phyloP scores from a whole-genome alignment of 92 coral and sea anemone species.

The Parazoanthus atlanticus region DNA sequence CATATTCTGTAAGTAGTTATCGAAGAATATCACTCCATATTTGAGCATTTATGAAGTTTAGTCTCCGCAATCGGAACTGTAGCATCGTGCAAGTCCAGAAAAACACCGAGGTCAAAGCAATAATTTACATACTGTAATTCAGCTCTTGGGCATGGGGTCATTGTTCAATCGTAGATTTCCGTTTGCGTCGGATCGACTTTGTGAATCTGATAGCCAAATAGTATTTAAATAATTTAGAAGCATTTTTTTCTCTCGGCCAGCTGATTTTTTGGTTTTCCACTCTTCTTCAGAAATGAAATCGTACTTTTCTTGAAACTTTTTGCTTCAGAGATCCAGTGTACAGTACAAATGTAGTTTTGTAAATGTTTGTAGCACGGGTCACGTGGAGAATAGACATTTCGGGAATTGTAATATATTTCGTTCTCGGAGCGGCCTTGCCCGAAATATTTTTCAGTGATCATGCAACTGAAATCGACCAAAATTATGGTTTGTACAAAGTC shows the following conservation, averaged over 20 bases:
- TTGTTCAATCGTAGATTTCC: neutral
- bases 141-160: conserved; percentile 5
- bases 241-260: conserved; percentile 17
- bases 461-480: neutral
- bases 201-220: conserved; percentile 32
- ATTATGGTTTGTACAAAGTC: neutral
- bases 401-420: conserved; percentile 12
- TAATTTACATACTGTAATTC: conserved; percentile 14
- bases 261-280: conserved; percentile 7
- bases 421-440: neutral
- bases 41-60: neutral
- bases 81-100: neutral
- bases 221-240: conserved; percentile 38
- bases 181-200: conserved; percentile 17
- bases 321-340: neutral
- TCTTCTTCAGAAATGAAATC: neutral
- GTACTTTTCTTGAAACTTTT: neutral
- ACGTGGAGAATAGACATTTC: neutral
- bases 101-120: conserved; percentile 6
- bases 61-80: conserved; percentile 14
- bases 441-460: neutral
- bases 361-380: neutral
- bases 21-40: neutral
- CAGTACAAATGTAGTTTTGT: neutral
- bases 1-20: neutral